Percentiles rank a stretch among this genome's conserved stretches.
Evolutionary conservation across 2,888 invertebrate species (phyloP).

Genomic region (Sinopyrophorus schimmeli): DNA sequence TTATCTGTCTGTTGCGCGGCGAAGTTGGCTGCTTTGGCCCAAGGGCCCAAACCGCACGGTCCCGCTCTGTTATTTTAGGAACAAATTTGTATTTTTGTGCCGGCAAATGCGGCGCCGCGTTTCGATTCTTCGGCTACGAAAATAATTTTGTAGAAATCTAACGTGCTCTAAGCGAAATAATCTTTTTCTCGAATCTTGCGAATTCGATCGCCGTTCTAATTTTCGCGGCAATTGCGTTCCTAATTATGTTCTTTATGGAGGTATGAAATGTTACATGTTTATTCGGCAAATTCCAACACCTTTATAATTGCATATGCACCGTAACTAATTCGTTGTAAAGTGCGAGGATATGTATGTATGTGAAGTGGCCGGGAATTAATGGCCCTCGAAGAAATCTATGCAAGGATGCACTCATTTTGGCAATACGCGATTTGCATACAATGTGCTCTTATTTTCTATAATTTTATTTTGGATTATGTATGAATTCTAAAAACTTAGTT

Average conservation of each 20-base stretch:
- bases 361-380: conserved; percentile 6
- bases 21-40: conserved; percentile 45
- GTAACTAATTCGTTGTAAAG: conserved; percentile 14
- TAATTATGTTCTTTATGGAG: conserved; percentile 4
- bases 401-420: too few species aligned
- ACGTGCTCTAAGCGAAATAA: too few species aligned
- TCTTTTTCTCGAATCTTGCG: too few species aligned
- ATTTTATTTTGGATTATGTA: too few species aligned
- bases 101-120: conserved; percentile 34
- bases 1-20: conserved; percentile 48
- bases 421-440: too few species aligned
- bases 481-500: too few species aligned
- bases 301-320: conserved; percentile 13
- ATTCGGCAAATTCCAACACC: conserved; percentile 6
- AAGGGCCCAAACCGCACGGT: conserved; percentile 37
- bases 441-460: too few species aligned
- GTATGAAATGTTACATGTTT: conserved; percentile 10
- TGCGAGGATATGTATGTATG: conserved; percentile 7
- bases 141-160: too few species aligned
- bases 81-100: conserved; percentile 46
- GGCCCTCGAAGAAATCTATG: conserved; percentile 4
- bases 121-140: conserved; percentile 7
- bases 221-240: background rate
- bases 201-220: too few species aligned
- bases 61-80: conserved; percentile 52